A percentile compares a stretch with the other conserved stretches of the same genome.
phyloP scores from a whole-genome alignment of 2,113 vertebrate species.

The Thunnus thynnus region DNA sequence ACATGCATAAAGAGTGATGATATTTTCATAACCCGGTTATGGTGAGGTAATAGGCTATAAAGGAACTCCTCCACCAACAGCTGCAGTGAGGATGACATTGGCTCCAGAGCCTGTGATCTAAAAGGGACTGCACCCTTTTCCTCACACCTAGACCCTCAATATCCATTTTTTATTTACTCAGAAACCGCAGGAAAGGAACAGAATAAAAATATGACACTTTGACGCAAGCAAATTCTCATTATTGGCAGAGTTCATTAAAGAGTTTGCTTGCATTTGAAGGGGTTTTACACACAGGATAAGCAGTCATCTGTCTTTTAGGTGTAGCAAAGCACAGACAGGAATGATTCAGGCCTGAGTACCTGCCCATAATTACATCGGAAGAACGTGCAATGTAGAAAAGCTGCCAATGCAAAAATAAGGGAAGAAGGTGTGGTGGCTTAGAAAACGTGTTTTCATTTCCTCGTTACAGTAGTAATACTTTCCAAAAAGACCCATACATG shows the following conservation, averaged over 20 bases:
- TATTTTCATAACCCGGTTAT: slow-evolving; percentile 86
- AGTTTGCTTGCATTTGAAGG: not conserved
- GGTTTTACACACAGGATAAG: slow-evolving; percentile 1
- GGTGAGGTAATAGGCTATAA: slow-evolving; percentile 84
- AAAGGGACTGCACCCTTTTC: slow-evolving; percentile 60
- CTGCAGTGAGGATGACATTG: slow-evolving; percentile 79
- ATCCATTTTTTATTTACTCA: slow-evolving; percentile 3
- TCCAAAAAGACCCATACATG: slow-evolving; percentile 17
- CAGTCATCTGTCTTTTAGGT: slow-evolving; percentile 9
- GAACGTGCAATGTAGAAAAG: slow-evolving; percentile 7
- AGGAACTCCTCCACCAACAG: slow-evolving; percentile 77
- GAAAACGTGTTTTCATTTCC: slow-evolving; percentile 52
- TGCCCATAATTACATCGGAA: not conserved
- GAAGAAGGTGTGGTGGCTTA: slow-evolving; percentile 31
- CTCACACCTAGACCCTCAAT: slow-evolving; percentile 16
- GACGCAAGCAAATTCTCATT: not conserved
- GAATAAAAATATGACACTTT: slow-evolving; percentile 2
- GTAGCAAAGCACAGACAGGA: not conserved
- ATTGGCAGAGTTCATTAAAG: slow-evolving; percentile 1
- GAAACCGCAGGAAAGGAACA: slow-evolving; percentile 28
- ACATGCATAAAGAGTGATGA: slow-evolving; percentile 73
- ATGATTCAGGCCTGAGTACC: not conserved
- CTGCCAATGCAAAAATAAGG: slow-evolving; percentile 3
- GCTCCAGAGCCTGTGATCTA: slow-evolving; percentile 56
- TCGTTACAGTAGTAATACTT: slow-evolving; percentile 36